A percentile compares a stretch with the other conserved stretches of the same genome.
Conservation (phyloP, 2,797 vertebrate species). For the Amniataba percoides region DNA sequence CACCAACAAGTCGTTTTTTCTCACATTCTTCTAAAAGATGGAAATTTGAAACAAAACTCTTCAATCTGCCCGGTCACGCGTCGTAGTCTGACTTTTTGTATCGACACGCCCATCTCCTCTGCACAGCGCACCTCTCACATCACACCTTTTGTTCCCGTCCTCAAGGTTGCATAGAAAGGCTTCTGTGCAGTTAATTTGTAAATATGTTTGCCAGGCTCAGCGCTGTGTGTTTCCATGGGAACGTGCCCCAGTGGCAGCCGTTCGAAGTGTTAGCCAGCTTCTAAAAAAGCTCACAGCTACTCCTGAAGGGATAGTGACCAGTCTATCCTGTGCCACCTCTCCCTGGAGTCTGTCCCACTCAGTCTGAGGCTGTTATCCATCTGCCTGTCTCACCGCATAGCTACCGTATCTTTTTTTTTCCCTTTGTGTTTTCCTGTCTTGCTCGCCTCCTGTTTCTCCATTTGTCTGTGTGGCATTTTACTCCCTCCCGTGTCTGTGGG, state of each 20-base stretch:
- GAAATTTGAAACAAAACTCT: constrained; percentile 20
- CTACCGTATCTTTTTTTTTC: background rate
- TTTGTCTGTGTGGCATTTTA: constrained; percentile 19
- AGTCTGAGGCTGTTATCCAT: constrained; percentile 42
- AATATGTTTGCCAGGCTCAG: constrained; percentile 52
- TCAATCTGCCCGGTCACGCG: background rate
- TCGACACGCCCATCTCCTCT: constrained; percentile 13
- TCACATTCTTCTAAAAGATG: background rate
- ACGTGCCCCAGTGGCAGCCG: constrained; percentile 59
- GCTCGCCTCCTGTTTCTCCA: constrained; percentile 12
- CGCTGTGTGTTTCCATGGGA: constrained; percentile 78
- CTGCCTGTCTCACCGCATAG: constrained; percentile 32
- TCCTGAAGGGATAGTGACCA: constrained; percentile 51
- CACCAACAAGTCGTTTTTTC: background rate
- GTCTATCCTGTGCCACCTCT: constrained; percentile 54
- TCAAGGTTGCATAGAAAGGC: constrained; percentile 62
- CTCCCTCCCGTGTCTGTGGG: background rate
- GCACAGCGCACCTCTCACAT: constrained; percentile 25
- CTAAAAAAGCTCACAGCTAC: constrained; percentile 59
- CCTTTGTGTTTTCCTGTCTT: constrained; percentile 4
- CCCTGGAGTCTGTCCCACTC: constrained; percentile 35
- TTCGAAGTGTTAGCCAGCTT: constrained; percentile 55
- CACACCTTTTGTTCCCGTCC: constrained; percentile 49
- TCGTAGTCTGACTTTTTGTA: constrained; percentile 20
- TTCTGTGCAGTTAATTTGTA: constrained; percentile 57